phyloP scores from a whole-genome alignment of 2,797 vertebrate genomes.

The Streptopelia turtur region DNA sequence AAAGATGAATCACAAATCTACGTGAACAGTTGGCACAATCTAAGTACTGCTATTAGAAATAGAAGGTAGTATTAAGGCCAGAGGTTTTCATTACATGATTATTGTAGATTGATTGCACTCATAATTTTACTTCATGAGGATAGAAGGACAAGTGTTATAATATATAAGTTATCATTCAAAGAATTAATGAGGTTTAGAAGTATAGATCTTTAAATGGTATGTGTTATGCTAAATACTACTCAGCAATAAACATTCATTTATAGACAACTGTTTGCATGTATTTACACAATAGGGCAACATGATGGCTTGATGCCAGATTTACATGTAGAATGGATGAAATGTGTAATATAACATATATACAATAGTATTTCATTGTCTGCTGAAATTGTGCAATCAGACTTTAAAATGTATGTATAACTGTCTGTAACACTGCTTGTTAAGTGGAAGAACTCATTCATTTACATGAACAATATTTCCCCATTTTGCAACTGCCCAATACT shows the following conservation, averaged over 20 bases:
- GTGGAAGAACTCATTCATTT: background rate
- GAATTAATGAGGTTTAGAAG: background rate
- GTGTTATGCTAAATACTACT: background rate
- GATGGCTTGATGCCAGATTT: background rate
- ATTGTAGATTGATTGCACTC: background rate
- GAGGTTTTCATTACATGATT: background rate
- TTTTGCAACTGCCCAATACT: background rate
- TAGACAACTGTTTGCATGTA: background rate
- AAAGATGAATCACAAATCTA: constrained; percentile 8
- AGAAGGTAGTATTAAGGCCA: background rate
- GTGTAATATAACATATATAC: background rate
- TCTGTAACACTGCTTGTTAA: background rate
- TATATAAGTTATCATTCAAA: background rate
- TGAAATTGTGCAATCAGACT: background rate
- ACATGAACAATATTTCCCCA: background rate
- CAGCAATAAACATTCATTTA: background rate
- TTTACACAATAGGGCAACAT: background rate
- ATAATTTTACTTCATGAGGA: background rate
- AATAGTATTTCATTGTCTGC: background rate
- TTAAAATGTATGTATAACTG: background rate
- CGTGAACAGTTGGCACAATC: background rate
- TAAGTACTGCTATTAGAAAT: background rate
- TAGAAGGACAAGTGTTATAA: background rate
- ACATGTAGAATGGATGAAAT: background rate
- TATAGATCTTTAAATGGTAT: background rate